Conservation (phyloP, 2,113 vertebrate genomes). For the Corynorhinus townsendii region DNA sequence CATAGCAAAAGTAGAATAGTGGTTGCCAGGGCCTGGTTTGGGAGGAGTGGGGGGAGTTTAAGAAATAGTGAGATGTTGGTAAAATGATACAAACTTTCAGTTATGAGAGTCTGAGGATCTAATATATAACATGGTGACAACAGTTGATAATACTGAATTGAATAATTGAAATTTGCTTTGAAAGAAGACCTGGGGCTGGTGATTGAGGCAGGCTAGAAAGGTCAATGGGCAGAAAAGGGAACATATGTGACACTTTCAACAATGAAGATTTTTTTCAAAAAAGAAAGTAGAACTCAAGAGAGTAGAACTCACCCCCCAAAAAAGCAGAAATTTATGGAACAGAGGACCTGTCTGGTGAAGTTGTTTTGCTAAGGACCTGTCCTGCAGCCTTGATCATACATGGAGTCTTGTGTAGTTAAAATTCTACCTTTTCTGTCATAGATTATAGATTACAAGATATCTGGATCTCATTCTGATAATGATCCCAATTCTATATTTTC, state of each 20-base stretch:
- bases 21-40: not conserved
- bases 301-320: not conserved
- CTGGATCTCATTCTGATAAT: not conserved
- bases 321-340: not conserved
- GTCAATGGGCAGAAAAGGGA: too few relatives aligned
- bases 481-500: not conserved
- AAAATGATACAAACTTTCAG: not conserved
- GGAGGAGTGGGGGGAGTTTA: too few relatives aligned
- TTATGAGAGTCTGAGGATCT: not conserved
- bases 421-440: not conserved
- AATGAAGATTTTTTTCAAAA: too few relatives aligned
- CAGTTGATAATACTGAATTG: not conserved
- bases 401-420: not conserved
- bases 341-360: accelerated
- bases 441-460: not conserved
- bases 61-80: not conserved
- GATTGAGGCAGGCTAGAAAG: too few relatives aligned
- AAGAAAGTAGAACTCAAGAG: not conserved
- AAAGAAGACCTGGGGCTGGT: too few relatives aligned
- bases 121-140: not conserved
- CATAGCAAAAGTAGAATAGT: not conserved
- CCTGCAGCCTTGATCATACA: not conserved
- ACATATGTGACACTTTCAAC: too few relatives aligned
- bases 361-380: not conserved
- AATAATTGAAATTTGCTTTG: not conserved